Base-by-base conservation (phyloP, 2,888 invertebrate species). In the Scaptomyza reducta region DNA sequence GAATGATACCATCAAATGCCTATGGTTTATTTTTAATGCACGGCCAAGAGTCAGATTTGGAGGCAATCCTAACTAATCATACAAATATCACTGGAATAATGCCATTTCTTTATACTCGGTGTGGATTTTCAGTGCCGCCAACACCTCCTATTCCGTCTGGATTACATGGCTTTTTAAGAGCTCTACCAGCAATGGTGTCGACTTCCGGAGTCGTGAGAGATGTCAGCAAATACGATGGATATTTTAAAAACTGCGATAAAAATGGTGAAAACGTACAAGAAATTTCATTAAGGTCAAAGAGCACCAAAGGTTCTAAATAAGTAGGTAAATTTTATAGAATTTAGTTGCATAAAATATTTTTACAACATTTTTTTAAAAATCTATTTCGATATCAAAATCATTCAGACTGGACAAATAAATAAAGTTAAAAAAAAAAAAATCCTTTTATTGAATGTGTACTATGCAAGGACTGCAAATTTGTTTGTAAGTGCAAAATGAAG, bases 21-120 rank as follows among this genome's bases (percentile, higher is more conserved):
- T 94, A 94, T 81, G 92, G 92, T 70, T 93, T 94, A 74, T 95
- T 95, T 88, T 89, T 95, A 57, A 91, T 92, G 38, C 92, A 93
- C 71, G 95, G 95, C 3, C 90, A 90, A 58, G 92, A 92, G 70
- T 70, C 79, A 4, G 92, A 92, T 60, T 76, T 92, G 50, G 92
- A 92, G 58, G 89, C 90, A 5, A 85, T 92, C 16, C 73, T 92
- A 33, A 89, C 90, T 3, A 77, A 91, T 6, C 91, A 91, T 56
- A 92, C 92, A 27, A 92, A 90, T 79, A 66, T 91, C 0, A 92
- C 92, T 31, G 90, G 91, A 44, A 78, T 87, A 13, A 91, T 92
- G 91, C 89, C 92, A 33, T 92, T 90, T 72, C 70, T 92, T 14
- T 91, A 92, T 66, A 91, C 90, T 74, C 90, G 90, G 31, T 91